These are phyloP conservation scores for Leptinotarsa texana DNA, from an alignment of 1,140 invertebrate species.

Conservation along the genomic window DNA sequence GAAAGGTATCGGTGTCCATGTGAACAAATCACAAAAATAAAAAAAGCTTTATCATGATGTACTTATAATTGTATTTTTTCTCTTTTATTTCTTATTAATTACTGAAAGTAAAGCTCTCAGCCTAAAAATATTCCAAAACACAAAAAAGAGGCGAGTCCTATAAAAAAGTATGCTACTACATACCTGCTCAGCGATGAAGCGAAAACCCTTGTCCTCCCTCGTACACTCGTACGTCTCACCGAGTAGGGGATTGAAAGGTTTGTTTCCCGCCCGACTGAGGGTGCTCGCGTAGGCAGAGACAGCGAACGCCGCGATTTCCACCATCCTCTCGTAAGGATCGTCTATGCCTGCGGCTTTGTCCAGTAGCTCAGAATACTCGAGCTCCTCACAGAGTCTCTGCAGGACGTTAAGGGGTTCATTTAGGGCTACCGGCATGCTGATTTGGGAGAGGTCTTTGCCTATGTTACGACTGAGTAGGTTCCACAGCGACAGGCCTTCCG, in stretches of 20 bases:
- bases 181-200: slow-evolving; percentile 30
- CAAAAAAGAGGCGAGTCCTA: no score
- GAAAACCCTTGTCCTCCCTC: slow-evolving; percentile 76
- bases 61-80: no score
- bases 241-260: slow-evolving; percentile 86
- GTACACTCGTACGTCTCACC: slow-evolving; percentile 86
- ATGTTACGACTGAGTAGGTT: slow-evolving; percentile 84
- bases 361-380: slow-evolving; percentile 81
- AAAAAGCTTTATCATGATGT: neutral
- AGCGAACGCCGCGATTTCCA: slow-evolving; percentile 80
- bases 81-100: no score
- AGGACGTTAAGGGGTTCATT: slow-evolving; percentile 87
- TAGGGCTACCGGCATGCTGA: slow-evolving; percentile 80
- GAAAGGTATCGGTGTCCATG: no score
- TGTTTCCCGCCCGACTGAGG: slow-evolving; percentile 78
- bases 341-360: slow-evolving; percentile 69
- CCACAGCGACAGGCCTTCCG: slow-evolving; percentile 77
- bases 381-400: slow-evolving; percentile 80
- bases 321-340: slow-evolving; percentile 73
- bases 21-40: no score
- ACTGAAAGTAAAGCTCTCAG: no score
- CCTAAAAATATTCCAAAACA: no score
- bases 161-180: no score
- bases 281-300: slow-evolving; percentile 80
- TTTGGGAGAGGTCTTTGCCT: slow-evolving; percentile 84